Base-by-base conservation (phyloP, 1,140 invertebrate species). In the Ceratitis capitata region DNA sequence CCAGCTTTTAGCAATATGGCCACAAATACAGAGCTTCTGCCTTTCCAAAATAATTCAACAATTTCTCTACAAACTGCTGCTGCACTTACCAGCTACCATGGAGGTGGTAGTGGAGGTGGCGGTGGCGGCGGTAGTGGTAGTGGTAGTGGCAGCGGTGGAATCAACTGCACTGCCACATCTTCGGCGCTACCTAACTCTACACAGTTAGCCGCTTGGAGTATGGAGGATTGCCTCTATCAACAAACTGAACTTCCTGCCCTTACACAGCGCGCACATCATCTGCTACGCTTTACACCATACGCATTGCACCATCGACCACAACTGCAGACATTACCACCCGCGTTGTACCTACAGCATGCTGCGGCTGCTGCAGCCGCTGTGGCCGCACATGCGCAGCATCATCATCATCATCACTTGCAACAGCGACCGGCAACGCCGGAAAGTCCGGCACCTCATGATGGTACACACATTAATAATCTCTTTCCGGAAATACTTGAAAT, bases 401-500 rank as follows among this genome's bases (percentile, higher is more conserved):
- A 91, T 85, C 86, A 90, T 45, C 89, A 90, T 39, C 90, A 90
- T 74, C 88, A 89, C 49, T 87, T 88, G 56, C 89, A 89, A 86
- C 90, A 89, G 93, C 87, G 95, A 94, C 92, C 95, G 86, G 90
- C 92, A 86, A 87, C 90, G 87, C 88, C 88, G 84, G 88, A 89
- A 51, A 90, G 89, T 85, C 88, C 90, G 35, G 87, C 89, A 47
- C 88, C 88, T 86, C 89, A 89, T 45, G 93, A 94, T 56, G 94
- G 94, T 86, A 96, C 96, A 69, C 96, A 98, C 92, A 96, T 98
- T 86, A 96, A 96, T 19, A 95, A 96, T 89, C 93, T 98, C 19
- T 98, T 98, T 92, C 98, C 98, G 3, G 98, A 99, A 91, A 95
- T 99, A 85, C 92, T 99, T 42, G 96, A 97, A 29, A 94, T 98